Conservation (phyloP, 1,140 invertebrate species). For the Archivesica marissinica region DNA sequence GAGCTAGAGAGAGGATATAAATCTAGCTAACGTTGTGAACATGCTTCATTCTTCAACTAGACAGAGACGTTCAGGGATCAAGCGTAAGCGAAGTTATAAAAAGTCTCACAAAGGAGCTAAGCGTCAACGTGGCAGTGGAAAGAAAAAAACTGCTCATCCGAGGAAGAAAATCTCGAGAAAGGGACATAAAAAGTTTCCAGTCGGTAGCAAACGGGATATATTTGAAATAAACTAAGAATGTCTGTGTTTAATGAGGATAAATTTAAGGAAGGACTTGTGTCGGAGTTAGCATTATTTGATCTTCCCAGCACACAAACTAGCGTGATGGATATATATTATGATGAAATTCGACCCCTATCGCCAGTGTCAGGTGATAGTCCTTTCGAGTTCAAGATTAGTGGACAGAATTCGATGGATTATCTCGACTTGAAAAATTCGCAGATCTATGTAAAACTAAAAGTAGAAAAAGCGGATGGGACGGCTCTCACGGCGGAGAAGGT, state of each 20-base stretch:
- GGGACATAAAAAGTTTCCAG: no score
- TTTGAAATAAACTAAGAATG: constrained; percentile 27
- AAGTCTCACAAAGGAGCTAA: neutral
- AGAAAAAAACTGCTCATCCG: neutral
- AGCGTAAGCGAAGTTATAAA: neutral
- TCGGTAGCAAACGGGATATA: neutral
- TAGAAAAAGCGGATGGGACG: constrained; percentile 30
- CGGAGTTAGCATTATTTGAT: constrained; percentile 45
- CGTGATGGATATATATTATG: constrained; percentile 47
- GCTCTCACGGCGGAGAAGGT: constrained; percentile 32
- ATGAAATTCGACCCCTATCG: constrained; percentile 52
- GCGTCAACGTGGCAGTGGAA: neutral
- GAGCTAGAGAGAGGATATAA: constrained; percentile 49
- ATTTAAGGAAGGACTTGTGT: constrained; percentile 30
- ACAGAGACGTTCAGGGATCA: constrained; percentile 4
- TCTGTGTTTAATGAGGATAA: constrained; percentile 26
- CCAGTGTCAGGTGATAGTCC: constrained; percentile 11
- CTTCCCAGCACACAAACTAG: constrained; percentile 51
- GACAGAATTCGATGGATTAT: constrained; percentile 63
- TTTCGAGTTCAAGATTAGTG: constrained; percentile 18
- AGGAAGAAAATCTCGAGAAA: no score
- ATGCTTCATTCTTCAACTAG: constrained; percentile 8
- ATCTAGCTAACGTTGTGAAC: neutral
- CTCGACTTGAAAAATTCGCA: constrained; percentile 50
- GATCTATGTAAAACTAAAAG: constrained; percentile 54